Percentiles rank a stretch among this genome's conserved stretches.
Evolutionary conservation across 2,113 vertebrate genomes (phyloP).

Genomic region (Electrona antarctica): DNA sequence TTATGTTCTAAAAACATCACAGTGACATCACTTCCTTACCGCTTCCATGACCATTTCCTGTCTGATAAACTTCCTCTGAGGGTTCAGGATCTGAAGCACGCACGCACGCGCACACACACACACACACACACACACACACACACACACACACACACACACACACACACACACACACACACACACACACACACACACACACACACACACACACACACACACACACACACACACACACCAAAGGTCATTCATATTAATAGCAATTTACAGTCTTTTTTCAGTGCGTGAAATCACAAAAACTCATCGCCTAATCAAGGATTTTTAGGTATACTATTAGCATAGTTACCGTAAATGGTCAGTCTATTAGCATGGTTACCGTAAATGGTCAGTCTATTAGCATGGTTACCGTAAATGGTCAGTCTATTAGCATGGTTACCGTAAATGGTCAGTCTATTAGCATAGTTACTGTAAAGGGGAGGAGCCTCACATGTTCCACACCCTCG

Average conservation of each 20-base stretch:
- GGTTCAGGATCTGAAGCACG: conserved; percentile 88
- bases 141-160: not conserved
- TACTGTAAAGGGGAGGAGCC: conserved; percentile 39
- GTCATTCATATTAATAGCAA: too few species aligned
- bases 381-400: too few species aligned
- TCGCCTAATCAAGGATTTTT: too few species aligned
- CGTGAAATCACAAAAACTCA: too few species aligned
- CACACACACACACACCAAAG: too few species aligned
- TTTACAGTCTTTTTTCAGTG: too few species aligned
- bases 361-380: too few species aligned
- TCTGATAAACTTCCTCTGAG: conserved; percentile 92
- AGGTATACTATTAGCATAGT: too few species aligned
- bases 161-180: not conserved
- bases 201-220: not conserved
- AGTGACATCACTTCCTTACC: conserved; percentile 78
- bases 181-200: not conserved
- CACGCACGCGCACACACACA: conserved; percentile 12
- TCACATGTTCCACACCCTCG: conserved; percentile 94
- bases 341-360: too few species aligned
- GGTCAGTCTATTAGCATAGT: not conserved
- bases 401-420: too few species aligned
- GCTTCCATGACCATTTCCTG: conserved; percentile 98
- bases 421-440: too few species aligned
- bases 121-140: not conserved
- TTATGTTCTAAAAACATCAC: too few species aligned